Base-by-base conservation (phyloP, 2,113 vertebrate species). In the Cephalopholis sonnerati region DNA sequence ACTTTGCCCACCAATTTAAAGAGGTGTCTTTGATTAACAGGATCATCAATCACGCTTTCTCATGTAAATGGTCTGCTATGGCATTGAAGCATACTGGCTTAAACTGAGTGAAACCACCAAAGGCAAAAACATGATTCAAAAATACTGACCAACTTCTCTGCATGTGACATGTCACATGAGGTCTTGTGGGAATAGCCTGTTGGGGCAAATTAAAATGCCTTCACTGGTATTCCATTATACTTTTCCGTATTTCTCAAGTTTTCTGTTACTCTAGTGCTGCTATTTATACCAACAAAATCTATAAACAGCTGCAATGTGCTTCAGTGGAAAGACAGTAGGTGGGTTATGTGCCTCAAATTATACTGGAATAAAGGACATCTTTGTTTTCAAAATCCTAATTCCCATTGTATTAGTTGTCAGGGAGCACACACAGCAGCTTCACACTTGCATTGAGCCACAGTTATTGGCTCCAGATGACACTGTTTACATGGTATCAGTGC, bases 101-200 rank as follows among this genome's bases (percentile, higher is more conserved):
- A 0, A 17, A 18, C 29, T 39, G 18, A 41, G 54, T 32, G 7
- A 24, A 17, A 17, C 24, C 16, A 61, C n/a, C n/a, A 18, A 1
- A 20, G 51, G 5, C 57, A 76, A 39, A 8, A 10, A n/a, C 59
- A 62, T 54, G 39, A 67, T 24, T 9, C 18, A 13, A 54, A 58
- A 74, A 75, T 7, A 57, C 22, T 58, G 59, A 62, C 12, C 22
- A 29, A 27, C 16, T 53, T 54, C 20, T 74, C 22, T 46, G 51
- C 82, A 74, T 78, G 86, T 83, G 86, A 78, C 24, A 8, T 63
- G 54, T 78, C 74, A 65, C 79, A 74, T 85, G 85, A 59, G 32
- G 59, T n/a, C 85, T 86, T 81, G 88, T 83, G 89, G 81, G 64
- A 48, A 59, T 32, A 55, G 62, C 66, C 57, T 68, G 36, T 46